These are phyloP conservation scores for Heliothis subflexa DNA, from an alignment of 1,140 invertebrate species.

Conservation along the genomic window DNA sequence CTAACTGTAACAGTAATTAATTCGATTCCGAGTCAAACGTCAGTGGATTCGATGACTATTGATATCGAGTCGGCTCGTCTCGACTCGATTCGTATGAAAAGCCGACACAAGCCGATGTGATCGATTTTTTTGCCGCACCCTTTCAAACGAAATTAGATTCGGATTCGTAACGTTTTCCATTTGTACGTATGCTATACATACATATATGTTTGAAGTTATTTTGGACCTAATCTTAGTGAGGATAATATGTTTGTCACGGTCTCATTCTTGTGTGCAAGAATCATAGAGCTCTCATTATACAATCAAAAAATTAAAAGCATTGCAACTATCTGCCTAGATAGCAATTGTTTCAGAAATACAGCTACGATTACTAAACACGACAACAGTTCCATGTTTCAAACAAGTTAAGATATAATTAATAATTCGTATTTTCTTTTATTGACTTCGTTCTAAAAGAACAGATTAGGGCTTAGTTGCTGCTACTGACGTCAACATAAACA, in stretches of 20 bases:
- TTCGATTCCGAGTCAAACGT: conserved; percentile 60
- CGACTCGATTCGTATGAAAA: conserved; percentile 56
- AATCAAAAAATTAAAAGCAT: too few species aligned
- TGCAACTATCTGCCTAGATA: too few species aligned
- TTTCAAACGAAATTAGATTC: conserved; percentile 79
- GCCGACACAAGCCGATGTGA: conserved; percentile 75
- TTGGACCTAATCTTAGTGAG: background rate
- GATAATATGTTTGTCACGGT: background rate
- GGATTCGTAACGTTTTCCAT: conserved; percentile 71
- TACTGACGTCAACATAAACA: too few species aligned
- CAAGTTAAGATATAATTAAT: too few species aligned
- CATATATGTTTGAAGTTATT: conserved; percentile 19
- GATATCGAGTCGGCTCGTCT: conserved; percentile 58
- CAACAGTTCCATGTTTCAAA: too few species aligned
- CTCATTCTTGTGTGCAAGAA: background rate
- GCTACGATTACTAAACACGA: too few species aligned
- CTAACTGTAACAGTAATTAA: conserved; percentile 74
- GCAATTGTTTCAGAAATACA: too few species aligned
- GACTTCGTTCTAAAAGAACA: background rate
- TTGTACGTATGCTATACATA: conserved; percentile 46
- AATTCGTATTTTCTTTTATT: too few species aligned
- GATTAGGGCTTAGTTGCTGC: too few species aligned
- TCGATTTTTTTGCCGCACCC: conserved; percentile 76
- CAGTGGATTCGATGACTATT: conserved; percentile 69
- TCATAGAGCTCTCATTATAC: background rate